Evolutionary conservation across 2,888 invertebrate species (phyloP), one percentile per base, ranked within the genome.

Genomic region (Trichopria drosophilae): DNA sequence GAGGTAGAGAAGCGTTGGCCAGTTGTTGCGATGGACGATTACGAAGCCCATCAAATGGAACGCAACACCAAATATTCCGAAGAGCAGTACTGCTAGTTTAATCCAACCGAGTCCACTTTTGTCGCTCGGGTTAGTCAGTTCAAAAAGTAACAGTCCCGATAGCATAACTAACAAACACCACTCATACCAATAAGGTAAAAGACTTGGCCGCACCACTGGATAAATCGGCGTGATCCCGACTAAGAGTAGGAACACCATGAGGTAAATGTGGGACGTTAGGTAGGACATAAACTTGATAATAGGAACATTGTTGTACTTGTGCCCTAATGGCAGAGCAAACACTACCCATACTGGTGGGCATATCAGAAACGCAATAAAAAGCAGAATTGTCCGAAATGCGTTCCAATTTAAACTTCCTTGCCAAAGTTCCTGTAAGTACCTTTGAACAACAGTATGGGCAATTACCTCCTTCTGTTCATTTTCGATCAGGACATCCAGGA

Each of bases 261-360:
- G 85, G 78, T 97, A 97, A 67, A 99, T 88, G 79, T 99, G 99
- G 6, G 98, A 97, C 18, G 98, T 97, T 66, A 99, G 83, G 78
- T 99, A 98, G 34, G 97, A 96, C 91, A 98, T 97, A 79, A 99
- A 99, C 79, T 99, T 99, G 71, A 99, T 96, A 71, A 99, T 97
- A 51, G 99, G 99, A 68, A 98, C 93, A 82, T 96, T 93, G 81
- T 95, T 93, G 79, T 91, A 95, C 77, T 90, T 90, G 80, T 95
- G 94, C 31, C 93, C 93, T 71, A 96, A 79, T 42, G 97, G 97
- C 72, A 97, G 84, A 57, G 96, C 95, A 76, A 97, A 93, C 40
- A 90, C 87, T 62, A 97, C 80, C 97, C 97, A 99, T 23, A 98
- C 87, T 5, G 97, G 93, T 28, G 99, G 99, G 72, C 93, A 93